Conservation (phyloP, 2,888 invertebrate species). For the Toxonevra muliebris region DNA sequence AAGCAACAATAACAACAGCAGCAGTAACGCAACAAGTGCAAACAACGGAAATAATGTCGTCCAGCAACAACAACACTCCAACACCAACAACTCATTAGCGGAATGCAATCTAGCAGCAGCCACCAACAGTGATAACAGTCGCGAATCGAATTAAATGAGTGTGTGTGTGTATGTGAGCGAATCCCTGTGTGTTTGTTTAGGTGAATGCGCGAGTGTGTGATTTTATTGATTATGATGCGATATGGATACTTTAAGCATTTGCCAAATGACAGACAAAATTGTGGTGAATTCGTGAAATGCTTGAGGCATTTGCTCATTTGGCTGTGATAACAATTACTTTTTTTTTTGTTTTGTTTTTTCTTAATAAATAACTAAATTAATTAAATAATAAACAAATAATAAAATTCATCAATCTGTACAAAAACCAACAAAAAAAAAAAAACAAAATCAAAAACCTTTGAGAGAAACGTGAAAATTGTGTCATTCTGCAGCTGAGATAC, state of each 20-base stretch:
- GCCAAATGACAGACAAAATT: conserved; percentile 44
- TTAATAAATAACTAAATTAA: conserved; percentile 22
- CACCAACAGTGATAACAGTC: conserved; percentile 77
- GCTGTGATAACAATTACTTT: conserved; percentile 55
- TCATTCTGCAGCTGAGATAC: not conserved
- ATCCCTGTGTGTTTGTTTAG: not conserved
- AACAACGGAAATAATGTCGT: conserved; percentile 11
- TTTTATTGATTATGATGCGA: not conserved
- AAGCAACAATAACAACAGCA: conserved; percentile 26
- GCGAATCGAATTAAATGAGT: conserved; percentile 70
- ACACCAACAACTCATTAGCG: conserved; percentile 18
- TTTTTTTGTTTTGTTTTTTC: too few species aligned
- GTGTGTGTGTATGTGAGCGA: conserved; percentile 3
- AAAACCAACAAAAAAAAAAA: not conserved
- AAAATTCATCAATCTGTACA: not conserved
- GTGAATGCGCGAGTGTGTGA: not conserved
- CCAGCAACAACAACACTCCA: not conserved
- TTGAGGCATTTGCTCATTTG: conserved; percentile 52
- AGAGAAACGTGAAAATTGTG: conserved; percentile 12
- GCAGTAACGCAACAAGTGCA: conserved; percentile 4
- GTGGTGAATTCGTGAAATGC: not conserved
- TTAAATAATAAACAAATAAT: conserved; percentile 29
- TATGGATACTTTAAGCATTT: conserved; percentile 20
- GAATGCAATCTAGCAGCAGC: conserved; percentile 47
- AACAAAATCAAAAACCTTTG: not conserved